These are phyloP conservation scores for Drosophila acutilabella DNA, from an alignment of 2,888 invertebrate species.

Conservation along the genomic window DNA sequence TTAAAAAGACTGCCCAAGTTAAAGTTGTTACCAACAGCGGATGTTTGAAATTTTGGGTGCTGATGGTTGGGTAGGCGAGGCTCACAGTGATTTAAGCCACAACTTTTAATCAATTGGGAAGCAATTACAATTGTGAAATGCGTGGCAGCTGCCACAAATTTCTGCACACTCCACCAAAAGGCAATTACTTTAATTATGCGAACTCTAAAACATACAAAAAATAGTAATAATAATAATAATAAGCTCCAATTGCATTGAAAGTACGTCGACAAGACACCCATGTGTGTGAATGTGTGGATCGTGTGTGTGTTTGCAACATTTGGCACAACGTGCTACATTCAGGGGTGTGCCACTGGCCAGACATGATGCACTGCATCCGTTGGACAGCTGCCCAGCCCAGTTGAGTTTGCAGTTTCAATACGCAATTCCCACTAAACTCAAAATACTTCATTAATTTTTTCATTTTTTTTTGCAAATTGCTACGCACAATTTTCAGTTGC, in stretches of 20 bases:
- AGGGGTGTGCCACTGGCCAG: constrained; percentile 63
- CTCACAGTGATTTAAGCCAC: neutral
- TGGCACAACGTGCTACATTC: constrained; percentile 50
- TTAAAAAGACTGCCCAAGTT: constrained; percentile 38
- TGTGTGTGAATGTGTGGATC: constrained; percentile 17
- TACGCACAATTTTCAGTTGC: constrained; percentile 55
- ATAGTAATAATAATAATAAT: neutral
- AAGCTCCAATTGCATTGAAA: constrained; percentile 43
- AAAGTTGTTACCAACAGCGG: constrained; percentile 19
- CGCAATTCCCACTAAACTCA: constrained; percentile 8
- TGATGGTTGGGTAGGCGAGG: constrained; percentile 1
- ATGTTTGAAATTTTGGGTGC: constrained; percentile 10
- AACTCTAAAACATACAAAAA: constrained; percentile 64
- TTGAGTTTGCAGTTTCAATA: constrained; percentile 21
- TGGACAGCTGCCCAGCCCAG: constrained; percentile 39
- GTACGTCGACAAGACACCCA: constrained; percentile 45
- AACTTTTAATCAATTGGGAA: constrained; percentile 48
- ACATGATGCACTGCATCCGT: constrained; percentile 73
- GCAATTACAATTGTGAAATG: constrained; percentile 78
- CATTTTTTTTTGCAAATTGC: constrained; percentile 25
- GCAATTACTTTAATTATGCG: constrained; percentile 79
- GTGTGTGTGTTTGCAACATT: constrained; percentile 40
- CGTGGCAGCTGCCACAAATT: constrained; percentile 69
- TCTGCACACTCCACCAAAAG: constrained; percentile 64
- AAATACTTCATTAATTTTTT: constrained; percentile 31